phyloP scores from a whole-genome alignment of 2,888 invertebrate genomes.

The Neoascia interrupta region DNA sequence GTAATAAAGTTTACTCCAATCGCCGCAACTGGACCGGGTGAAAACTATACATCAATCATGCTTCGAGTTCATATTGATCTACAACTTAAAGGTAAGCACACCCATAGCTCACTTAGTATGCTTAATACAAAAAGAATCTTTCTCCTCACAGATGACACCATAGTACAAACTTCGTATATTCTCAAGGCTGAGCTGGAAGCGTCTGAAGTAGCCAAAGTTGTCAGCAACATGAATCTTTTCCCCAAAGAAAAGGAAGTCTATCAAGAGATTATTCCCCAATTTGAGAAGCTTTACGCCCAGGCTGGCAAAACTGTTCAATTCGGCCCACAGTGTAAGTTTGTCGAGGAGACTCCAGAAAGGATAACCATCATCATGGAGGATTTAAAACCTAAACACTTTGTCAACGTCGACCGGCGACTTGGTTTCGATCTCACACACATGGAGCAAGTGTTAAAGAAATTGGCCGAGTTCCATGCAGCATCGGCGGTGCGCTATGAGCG shows the following conservation, averaged over 20 bases:
- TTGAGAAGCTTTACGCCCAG: conserved; percentile 73
- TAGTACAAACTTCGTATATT: conserved; percentile 71
- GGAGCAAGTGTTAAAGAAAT: conserved; percentile 73
- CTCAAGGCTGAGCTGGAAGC: conserved; percentile 73
- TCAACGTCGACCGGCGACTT: conserved; percentile 23
- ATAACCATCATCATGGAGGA: conserved; percentile 72
- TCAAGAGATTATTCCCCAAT: conserved; percentile 71
- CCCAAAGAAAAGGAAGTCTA: conserved; percentile 2
- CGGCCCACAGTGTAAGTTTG: conserved; percentile 51
- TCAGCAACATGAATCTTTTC: conserved; percentile 3
- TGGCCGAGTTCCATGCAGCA: conserved; percentile 77
- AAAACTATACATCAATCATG: conserved; percentile 74
- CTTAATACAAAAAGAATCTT: conserved; percentile 70
- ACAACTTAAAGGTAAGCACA: conserved; percentile 71
- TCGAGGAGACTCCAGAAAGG: not conserved
- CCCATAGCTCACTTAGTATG: conserved; percentile 70
- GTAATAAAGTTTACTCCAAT: conserved; percentile 69
- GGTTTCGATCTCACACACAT: conserved; percentile 73
- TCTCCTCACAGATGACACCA: conserved; percentile 71
- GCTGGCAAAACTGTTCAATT: conserved; percentile 10
- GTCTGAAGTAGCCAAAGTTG: conserved; percentile 12
- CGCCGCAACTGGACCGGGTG: conserved; percentile 71
- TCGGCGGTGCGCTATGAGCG: conserved; percentile 72
- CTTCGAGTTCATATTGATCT: conserved; percentile 65
- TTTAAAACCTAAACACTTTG: conserved; percentile 70